phyloP scores from a whole-genome alignment of 37 sponge, comb jelly and placozoan genomes.

The Spongilla lacustris region DNA sequence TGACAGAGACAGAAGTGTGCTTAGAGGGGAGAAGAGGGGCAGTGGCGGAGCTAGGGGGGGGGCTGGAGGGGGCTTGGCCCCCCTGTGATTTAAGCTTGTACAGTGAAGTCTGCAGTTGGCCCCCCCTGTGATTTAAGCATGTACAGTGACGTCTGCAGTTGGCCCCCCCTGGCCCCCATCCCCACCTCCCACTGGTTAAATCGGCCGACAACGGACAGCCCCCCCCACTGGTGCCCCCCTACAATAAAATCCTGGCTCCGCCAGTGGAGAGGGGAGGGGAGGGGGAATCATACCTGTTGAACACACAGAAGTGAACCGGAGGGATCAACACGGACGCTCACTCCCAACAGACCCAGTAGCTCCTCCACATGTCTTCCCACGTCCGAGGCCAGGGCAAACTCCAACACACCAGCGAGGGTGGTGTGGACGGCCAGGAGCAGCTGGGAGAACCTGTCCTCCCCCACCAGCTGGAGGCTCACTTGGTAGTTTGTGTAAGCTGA shows the following conservation, averaged over 20 bases:
- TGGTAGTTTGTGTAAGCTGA: conserved; percentile 71
- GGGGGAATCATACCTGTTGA: conserved; percentile 61
- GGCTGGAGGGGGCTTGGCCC: not conserved
- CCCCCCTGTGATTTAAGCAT: no score
- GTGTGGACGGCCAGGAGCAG: conserved; percentile 43
- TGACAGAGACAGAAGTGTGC: not conserved
- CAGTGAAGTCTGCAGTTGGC: no score
- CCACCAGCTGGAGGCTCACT: conserved; percentile 40
- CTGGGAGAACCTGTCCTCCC: conserved; percentile 67
- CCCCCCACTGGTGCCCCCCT: no score
- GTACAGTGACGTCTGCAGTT: no score
- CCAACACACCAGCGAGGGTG: conserved; percentile 55
- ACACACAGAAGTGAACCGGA: conserved; percentile 74
- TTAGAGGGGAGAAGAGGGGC: no score
- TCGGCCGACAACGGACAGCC: no score
- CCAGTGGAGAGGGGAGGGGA: no score
- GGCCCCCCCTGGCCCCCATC: no score
- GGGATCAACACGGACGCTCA: conserved; percentile 61
- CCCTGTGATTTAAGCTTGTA: no score
- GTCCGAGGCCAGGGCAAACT: conserved; percentile 67
- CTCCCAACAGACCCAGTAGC: conserved; percentile 32
- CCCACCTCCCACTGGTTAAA: no score
- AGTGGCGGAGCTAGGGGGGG: no score
- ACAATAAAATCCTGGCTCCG: no score
- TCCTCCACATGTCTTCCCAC: conserved; percentile 70